phyloP scores from a whole-genome alignment of 2,797 vertebrate genomes.

The Chaetodon trifasciatus region DNA sequence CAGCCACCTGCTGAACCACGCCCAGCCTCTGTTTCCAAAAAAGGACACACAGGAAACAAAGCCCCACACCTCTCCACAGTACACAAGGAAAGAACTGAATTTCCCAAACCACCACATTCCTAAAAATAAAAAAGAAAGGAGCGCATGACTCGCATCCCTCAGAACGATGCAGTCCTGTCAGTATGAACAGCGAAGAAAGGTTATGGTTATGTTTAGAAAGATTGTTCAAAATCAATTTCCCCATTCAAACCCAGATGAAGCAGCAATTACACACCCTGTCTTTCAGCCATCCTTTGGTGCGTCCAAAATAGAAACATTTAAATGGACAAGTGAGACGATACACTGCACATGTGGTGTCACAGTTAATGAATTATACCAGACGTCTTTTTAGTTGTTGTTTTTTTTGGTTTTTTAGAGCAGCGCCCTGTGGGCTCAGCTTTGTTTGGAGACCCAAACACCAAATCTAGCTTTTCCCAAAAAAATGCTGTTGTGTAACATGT shows the following conservation, averaged over 20 bases:
- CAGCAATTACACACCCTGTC: background rate
- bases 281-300: background rate
- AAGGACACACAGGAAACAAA: no score
- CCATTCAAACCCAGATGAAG: background rate
- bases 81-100: no score
- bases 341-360: background rate
- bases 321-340: background rate
- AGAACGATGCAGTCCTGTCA: background rate
- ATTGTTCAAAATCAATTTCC: background rate
- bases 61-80: no score
- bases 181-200: background rate
- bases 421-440: background rate
- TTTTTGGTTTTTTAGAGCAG: background rate
- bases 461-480: background rate
- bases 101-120: no score
- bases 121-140: background rate
- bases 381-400: background rate
- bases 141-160: background rate
- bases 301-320: background rate
- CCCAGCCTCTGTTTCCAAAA: no score
- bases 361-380: background rate
- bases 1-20: no score
- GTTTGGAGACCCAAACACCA: background rate
- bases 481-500: background rate
- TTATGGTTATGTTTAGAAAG: background rate